Percentiles rank a stretch among this genome's conserved stretches.
phyloP scores from a whole-genome alignment of 2,797 vertebrate genomes.

The Arremon aurantiirostris region DNA sequence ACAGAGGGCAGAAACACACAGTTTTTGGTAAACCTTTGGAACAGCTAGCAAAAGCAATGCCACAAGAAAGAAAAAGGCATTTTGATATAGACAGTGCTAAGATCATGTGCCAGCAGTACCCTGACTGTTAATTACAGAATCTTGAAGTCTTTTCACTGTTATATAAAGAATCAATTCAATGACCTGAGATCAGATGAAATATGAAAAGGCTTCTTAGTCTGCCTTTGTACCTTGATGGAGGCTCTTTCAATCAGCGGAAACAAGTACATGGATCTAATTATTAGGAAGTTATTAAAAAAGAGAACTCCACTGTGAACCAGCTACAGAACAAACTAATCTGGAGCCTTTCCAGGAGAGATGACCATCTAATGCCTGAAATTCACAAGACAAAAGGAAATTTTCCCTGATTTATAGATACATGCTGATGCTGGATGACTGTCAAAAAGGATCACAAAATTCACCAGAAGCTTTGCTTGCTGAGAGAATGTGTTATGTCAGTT shows the following conservation, averaged over 20 bases:
- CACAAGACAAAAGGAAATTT: background rate
- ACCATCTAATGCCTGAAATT: background rate
- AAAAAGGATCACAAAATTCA: background rate
- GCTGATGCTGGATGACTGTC: background rate
- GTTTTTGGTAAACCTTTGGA: conserved; percentile 10
- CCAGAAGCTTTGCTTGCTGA: background rate
- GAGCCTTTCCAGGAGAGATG: background rate
- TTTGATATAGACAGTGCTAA: background rate
- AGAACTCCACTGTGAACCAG: background rate
- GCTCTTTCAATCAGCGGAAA: conserved; percentile 14
- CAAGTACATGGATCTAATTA: conserved; percentile 17
- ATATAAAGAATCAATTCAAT: conserved; percentile 21
- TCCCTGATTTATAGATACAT: background rate
- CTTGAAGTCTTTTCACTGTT: conserved; percentile 25
- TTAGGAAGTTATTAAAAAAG: conserved; percentile 18
- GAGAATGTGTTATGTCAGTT: background rate
- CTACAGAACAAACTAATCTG: conserved; percentile 8
- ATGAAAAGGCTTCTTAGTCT: conserved; percentile 35
- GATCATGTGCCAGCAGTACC: background rate
- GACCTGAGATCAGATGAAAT: conserved; percentile 41
- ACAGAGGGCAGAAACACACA: background rate
- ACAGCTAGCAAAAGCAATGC: background rate
- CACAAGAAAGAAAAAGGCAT: background rate
- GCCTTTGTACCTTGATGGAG: conserved; percentile 13
- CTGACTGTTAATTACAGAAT: conserved; percentile 33